These are phyloP conservation scores for Gallinago paraguaiae DNA, from an alignment of 2,113 vertebrate genomes.

Conservation along the genomic window DNA sequence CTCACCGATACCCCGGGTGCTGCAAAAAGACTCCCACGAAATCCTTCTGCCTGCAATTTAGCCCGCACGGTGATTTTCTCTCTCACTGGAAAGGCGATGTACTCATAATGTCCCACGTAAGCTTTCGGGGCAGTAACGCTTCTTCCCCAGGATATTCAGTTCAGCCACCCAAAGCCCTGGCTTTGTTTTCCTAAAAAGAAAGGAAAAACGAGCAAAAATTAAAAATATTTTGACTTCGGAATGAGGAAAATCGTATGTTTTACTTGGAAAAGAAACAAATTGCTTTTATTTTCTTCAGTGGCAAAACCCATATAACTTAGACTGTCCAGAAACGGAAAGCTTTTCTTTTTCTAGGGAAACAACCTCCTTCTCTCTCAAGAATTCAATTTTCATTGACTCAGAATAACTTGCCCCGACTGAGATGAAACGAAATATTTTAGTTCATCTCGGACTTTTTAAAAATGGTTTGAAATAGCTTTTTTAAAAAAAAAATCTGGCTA, in stretches of 20 bases:
- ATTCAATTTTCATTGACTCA: background rate
- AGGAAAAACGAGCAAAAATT: background rate
- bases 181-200: background rate
- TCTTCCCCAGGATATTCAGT: background rate
- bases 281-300: background rate
- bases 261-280: background rate
- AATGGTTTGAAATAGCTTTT: rapidly evolving
- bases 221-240: background rate
- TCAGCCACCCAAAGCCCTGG: background rate
- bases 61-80: background rate
- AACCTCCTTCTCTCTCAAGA: background rate
- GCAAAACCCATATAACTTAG: background rate
- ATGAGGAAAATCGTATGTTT: background rate
- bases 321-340: background rate
- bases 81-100: background rate
- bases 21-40: background rate
- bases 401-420: background rate
- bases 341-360: background rate
- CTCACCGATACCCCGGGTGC: background rate
- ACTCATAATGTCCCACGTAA: rapidly evolving
- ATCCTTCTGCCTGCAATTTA: background rate
- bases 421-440: background rate
- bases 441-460: background rate
- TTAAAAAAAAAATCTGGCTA: background rate
- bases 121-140: rapidly evolving